Evolutionary conservation across 2,888 invertebrate species (phyloP).

Genomic region (Tridacna gigas): DNA sequence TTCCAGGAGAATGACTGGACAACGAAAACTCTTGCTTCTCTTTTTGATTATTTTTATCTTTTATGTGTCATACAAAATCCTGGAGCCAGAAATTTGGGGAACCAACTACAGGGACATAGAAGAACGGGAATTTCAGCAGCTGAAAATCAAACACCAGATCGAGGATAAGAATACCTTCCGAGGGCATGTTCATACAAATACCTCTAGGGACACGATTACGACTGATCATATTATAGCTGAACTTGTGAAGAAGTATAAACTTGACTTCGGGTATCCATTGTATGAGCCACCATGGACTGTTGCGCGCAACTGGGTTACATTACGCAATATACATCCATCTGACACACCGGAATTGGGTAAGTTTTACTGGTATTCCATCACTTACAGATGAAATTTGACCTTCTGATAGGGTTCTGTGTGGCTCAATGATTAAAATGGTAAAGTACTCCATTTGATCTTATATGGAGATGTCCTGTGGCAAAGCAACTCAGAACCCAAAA

Average conservation of each 20-base stretch:
- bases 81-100: slow-evolving; percentile 67
- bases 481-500: no score
- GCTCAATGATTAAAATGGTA: no score
- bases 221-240: slow-evolving; percentile 57
- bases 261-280: slow-evolving; percentile 60
- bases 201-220: slow-evolving; percentile 18
- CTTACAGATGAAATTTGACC: no score
- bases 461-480: no score
- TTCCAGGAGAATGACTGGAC: neutral
- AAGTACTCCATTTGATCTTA: no score
- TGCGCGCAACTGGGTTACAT: slow-evolving; percentile 81
- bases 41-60: neutral
- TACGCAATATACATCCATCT: slow-evolving; percentile 79
- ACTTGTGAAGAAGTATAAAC: slow-evolving; percentile 66
- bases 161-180: slow-evolving; percentile 35
- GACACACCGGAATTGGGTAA: slow-evolving; percentile 76
- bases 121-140: slow-evolving; percentile 22
- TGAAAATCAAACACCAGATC: slow-evolving; percentile 26
- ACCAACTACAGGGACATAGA: slow-evolving; percentile 38
- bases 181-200: slow-evolving; percentile 28
- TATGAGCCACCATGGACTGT: slow-evolving; percentile 78
- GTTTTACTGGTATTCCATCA: slow-evolving; percentile 7
- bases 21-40: neutral
- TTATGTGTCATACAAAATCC: slow-evolving; percentile 68
- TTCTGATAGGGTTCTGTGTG: no score